A percentile compares a stretch with the other conserved stretches of the same genome.
Conservation (phyloP, 2,113 vertebrate genomes). For the Thamnophis sirtalis region DNA sequence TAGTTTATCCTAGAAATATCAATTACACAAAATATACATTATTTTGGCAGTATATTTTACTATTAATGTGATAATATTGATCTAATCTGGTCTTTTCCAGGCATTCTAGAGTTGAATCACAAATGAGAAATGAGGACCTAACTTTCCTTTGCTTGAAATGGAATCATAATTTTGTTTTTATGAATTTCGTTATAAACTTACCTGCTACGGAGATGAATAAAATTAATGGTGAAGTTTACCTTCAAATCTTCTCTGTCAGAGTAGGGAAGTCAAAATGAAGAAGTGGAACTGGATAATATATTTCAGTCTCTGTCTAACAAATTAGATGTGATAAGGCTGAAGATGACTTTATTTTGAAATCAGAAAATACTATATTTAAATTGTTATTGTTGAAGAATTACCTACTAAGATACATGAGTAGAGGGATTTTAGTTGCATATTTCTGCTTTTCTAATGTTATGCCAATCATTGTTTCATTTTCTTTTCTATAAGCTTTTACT, state of each 20-base stretch:
- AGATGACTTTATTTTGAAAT: neutral
- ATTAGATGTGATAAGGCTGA: neutral
- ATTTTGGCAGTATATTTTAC: neutral
- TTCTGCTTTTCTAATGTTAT: neutral
- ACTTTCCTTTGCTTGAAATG: neutral
- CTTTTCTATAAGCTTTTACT: neutral
- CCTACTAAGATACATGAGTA: neutral
- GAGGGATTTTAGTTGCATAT: neutral
- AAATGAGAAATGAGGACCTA: neutral
- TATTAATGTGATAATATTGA: neutral
- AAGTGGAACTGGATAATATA: neutral
- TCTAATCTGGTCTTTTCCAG: neutral
- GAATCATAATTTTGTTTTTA: neutral
- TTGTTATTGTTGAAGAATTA: accelerated
- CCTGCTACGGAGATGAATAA: neutral
- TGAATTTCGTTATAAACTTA: neutral
- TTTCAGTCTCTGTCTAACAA: neutral
- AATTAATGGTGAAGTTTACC: neutral
- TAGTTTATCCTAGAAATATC: neutral
- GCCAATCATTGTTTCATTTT: neutral
- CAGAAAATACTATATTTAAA: neutral
- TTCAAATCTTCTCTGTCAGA: neutral
- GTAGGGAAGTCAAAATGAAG: neutral
- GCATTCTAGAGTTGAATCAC: neutral
- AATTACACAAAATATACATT: neutral